Evolutionary conservation across 2,888 invertebrate species (phyloP), one percentile per base, ranked within the genome.

Genomic region (Stenotaenia linearis): DNA sequence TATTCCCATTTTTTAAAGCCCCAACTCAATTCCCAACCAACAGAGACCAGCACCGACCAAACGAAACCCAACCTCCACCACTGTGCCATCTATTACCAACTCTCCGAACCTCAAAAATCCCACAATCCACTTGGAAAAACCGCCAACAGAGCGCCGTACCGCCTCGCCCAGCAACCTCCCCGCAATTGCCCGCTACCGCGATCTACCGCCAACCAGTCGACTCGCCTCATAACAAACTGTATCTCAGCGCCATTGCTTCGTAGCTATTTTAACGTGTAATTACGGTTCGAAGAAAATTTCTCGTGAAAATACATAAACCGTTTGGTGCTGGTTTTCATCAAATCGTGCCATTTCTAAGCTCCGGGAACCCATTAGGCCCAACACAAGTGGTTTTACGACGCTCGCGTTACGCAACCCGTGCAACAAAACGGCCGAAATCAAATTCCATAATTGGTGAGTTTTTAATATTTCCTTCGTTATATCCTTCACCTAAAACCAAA

Each of bases 271-370:
- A 56, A 56, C 56, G 56, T 56, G 56, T 56, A 56, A 56, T 56
- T 56, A 56, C 56, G n/a, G 9, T n/a, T 23, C 56, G 69, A 69
- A 69, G 69, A 69, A 69, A 25, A 25, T 69, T 69, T 69, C 69
- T 69, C 69, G 69, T 28, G 69, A 69, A n/a, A 69, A 69, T 25
- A 69, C 2, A 69, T 69, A 25, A 69, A 69, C 69, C 69, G 28
- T 69, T 28, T 69, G 69, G 25, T 69, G 25, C 69, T 69, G 69
- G 69, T 69, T 69, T 69, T 69, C 69, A 28, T 69, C 69, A 28
- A 69, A 69, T 69, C 69, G 69, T 69, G 69, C 28, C 28, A 28
- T 28, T 69, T 15, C 25, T 69, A 69, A 10, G 12, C 69, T 25
- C n/a, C 25, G 25, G 69, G 23, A 69, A 69, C 10, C 28, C 69